A percentile compares a stretch with the other conserved stretches of the same genome.
Evolutionary conservation across 2,113 vertebrate genomes (phyloP).

Genomic region (Haliaeetus leucogaster): DNA sequence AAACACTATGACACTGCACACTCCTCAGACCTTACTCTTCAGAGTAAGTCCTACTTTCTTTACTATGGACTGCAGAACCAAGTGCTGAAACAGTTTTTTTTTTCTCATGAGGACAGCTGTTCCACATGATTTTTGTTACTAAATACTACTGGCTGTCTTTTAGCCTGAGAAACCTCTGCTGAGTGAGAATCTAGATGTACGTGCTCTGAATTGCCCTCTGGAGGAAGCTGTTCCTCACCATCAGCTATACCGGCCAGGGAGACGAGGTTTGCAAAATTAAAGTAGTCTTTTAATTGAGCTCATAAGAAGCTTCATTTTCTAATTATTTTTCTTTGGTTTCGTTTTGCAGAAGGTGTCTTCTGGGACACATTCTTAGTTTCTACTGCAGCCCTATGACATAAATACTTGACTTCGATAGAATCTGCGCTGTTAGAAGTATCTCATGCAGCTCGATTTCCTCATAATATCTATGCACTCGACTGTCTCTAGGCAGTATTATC

Average conservation of each 20-base stretch:
- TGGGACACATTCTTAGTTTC: neutral
- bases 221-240: neutral
- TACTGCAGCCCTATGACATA: neutral
- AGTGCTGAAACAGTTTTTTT: neutral
- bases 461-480: neutral
- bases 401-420: neutral
- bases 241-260: neutral
- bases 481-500: neutral
- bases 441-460: neutral
- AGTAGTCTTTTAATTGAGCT: conserved; percentile 10
- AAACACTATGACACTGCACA: neutral
- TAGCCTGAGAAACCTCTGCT: neutral
- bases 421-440: neutral
- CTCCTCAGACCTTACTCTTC: neutral
- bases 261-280: neutral
- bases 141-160: neutral
- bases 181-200: neutral
- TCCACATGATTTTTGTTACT: neutral
- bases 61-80: neutral
- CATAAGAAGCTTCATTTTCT: neutral
- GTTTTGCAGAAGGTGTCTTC: neutral
- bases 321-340: neutral
- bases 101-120: neutral
- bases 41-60: neutral
- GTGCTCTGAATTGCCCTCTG: neutral